Evolutionary conservation across 1,140 invertebrate species (phyloP), one percentile per base, ranked within the genome.

Genomic region (Zaprionus vittiger): DNA sequence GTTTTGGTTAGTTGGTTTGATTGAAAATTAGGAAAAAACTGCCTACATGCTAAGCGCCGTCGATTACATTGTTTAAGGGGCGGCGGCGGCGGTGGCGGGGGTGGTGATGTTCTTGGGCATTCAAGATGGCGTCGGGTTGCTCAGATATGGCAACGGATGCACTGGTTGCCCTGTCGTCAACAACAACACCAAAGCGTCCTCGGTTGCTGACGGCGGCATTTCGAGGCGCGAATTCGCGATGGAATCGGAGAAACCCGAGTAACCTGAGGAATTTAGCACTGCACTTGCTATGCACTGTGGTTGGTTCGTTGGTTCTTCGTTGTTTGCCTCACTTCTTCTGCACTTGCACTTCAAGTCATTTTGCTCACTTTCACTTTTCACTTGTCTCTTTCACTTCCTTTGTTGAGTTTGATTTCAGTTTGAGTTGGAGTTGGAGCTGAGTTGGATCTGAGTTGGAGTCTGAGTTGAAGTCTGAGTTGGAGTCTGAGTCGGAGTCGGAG

Each of bases 281-380:
- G 28, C 38, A 31, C 26, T 63, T 44, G 56, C n/a, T 56, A 20
- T 9, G 44, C 44, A 12, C 60, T 66, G 56, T 62, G 56, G 71
- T 31, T 49, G 47, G 55, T 11, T 41, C 59, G 44, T 15, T 62
- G 57, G n/a, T 65, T 67, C 57, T 65, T 67, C 57, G 22, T 81
- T 61, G 60, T 59, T 63, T 62, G 12, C 49, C 31, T 34, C 20
- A 77, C 80, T 78, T 89, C 84, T 87, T 87, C 69, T 77, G 84
- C 84, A 87, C 84, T 87, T 77, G 84, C 80, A 87, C 84, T 87
- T 87, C 75, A 87, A 87, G 84, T 84, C 85, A 87, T 83, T 70
- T 83, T 87, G 81, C 73, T 55, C 84, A 90, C 84, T 79, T 81
- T 81, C 34, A 41, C 34, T 44, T 60, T 24, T 59, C 37, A 64